phyloP scores from a whole-genome alignment of 2,113 vertebrate genomes.

The Hemicordylus capensis region DNA sequence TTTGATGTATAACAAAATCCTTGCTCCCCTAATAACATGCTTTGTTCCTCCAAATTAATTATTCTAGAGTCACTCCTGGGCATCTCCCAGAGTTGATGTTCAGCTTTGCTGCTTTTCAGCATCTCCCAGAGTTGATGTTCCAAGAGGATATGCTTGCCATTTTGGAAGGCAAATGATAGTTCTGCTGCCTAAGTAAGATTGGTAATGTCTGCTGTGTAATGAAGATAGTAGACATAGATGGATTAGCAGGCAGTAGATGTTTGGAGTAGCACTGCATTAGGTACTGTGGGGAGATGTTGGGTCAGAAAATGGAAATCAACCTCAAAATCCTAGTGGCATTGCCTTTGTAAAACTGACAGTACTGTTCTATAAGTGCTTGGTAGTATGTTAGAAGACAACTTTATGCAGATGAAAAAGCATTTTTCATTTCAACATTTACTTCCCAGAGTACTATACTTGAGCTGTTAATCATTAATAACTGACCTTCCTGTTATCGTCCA shows the following conservation, averaged over 20 bases:
- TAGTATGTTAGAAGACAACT: background rate
- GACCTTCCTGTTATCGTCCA: background rate
- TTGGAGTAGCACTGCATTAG: background rate
- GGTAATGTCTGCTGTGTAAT: background rate
- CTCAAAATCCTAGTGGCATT: background rate
- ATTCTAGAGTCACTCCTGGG: no score
- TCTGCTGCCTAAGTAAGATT: background rate
- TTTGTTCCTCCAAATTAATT: no score
- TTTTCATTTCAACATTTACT: background rate
- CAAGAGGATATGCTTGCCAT: background rate
- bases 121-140: background rate
- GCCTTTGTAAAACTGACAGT: background rate
- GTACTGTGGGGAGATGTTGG: background rate
- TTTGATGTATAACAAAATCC: no score
- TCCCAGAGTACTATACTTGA: background rate
- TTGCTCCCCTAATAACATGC: no score
- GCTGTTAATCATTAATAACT: background rate
- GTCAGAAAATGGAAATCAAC: no score
- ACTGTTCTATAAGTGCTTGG: background rate
- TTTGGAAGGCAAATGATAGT: background rate
- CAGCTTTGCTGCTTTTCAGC: no score
- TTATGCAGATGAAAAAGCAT: background rate
- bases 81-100: background rate
- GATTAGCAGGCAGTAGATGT: background rate
- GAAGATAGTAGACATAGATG: background rate